Evolutionary conservation across 2,113 vertebrate species (phyloP), one percentile per base, ranked within the genome.

Genomic region (Mus spicilegus): DNA sequence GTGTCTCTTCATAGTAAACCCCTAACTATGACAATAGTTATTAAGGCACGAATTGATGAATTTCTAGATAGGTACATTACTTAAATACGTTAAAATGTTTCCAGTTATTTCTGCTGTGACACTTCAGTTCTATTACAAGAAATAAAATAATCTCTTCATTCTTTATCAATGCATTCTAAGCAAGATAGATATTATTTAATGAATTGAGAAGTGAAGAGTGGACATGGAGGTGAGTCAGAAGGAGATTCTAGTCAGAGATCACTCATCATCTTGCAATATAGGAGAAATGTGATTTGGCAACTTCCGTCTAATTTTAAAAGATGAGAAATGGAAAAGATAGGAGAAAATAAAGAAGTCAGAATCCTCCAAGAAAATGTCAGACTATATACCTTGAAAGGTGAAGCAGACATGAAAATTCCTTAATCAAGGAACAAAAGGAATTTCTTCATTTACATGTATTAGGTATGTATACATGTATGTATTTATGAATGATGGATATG

Each of bases 111-210:
- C 46, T 76, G 28, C 20, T n/a, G 67, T 42, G 20, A 56, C 7
- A 70, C 36, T 7, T 91, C 81, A 76, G 80, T 56, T 92, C 10
- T 76, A 39, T 39, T 61, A 56, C 78, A 91, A 61, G 17, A 36
- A 91, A 24, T 73, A 46, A n/a, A 75, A 70, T n/a, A 93, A 87
- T 94, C 70, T 65, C 33, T 61, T 17, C 85, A 51, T 88, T 87
- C 73, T 33, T 96, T 28, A 61, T 77, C 22, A 49, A 75, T 58
- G 3, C 28, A 17, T 51, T 88, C n/a, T 54, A 92, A 94, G 58
- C 5, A 85, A n/a, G 49, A n/a, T 2, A 81, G n/a, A 73, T 58
- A n/a, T 46, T 33, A 26, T 49, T 58, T 67, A 86, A 89, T 87
- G 3, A 81, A 75, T 72, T 91, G 73, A 30, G 13, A n/a, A 72